Evolutionary conservation across 2,888 invertebrate species (phyloP).

Genomic region (Cryptophagus acutangulus): DNA sequence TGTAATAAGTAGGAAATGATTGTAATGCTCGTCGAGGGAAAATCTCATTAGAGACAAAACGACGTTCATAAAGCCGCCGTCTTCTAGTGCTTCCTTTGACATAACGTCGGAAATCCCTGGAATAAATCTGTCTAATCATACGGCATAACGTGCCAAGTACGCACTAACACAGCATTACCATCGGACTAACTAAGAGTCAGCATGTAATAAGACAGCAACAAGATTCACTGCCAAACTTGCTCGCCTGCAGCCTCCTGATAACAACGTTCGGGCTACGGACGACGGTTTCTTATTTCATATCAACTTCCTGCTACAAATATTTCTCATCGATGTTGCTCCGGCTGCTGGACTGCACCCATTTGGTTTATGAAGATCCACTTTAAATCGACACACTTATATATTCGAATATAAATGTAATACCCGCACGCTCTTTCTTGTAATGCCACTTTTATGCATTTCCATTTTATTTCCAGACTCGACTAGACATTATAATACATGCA

Average conservation of each 20-base stretch:
- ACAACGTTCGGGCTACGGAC: too few relatives aligned
- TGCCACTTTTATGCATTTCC: too few relatives aligned
- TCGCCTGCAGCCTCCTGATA: constrained; percentile 36
- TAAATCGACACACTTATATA: too few relatives aligned
- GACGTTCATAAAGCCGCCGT: constrained; percentile 35
- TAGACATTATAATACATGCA: too few relatives aligned
- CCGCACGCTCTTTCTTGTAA: too few relatives aligned
- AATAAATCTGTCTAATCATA: constrained; percentile 48
- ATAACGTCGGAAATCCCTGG: constrained; percentile 43
- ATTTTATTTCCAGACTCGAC: too few relatives aligned
- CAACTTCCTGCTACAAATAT: too few relatives aligned
- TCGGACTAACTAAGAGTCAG: constrained; percentile 38
- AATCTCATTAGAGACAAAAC: constrained; percentile 41
- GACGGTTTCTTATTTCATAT: too few relatives aligned
- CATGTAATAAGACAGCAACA: constrained; percentile 39
- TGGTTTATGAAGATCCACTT: too few relatives aligned
- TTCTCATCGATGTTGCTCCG: too few relatives aligned
- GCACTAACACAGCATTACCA: constrained; percentile 45
- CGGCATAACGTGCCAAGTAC: constrained; percentile 46
- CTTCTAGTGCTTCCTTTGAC: constrained; percentile 40
- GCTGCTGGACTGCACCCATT: too few relatives aligned
- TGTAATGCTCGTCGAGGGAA: constrained; percentile 38
- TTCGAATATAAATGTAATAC: too few relatives aligned
- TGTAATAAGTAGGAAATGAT: constrained; percentile 40
- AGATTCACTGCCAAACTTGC: constrained; percentile 40